A percentile compares a stretch with the other conserved stretches of the same genome.
Evolutionary conservation across 2,113 vertebrate genomes (phyloP).

Genomic region (Sarotherodon lohbergeri): DNA sequence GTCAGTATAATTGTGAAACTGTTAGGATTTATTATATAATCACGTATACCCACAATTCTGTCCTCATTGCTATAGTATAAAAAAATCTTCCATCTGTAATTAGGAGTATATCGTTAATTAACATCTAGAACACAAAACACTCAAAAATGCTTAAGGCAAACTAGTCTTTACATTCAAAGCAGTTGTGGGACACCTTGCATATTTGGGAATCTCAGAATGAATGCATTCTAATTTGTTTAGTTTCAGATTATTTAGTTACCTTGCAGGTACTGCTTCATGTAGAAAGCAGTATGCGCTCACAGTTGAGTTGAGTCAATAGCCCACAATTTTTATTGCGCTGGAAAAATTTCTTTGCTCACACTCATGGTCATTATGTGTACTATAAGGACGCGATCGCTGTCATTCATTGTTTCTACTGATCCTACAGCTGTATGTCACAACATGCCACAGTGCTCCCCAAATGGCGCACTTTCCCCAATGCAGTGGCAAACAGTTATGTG

Average conservation of each 20-base stretch:
- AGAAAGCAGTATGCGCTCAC: too few species aligned
- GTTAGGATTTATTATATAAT: not conserved
- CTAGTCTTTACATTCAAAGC: not conserved
- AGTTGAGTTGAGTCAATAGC: too few species aligned
- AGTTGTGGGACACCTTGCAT: not conserved
- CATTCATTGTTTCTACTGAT: not conserved
- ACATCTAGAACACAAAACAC: not conserved
- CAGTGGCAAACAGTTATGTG: not conserved
- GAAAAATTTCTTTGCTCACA: not conserved
- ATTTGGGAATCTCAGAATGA: not conserved
- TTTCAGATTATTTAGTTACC: not conserved
- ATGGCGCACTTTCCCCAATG: not conserved
- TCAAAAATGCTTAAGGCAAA: not conserved
- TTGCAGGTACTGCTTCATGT: not conserved
- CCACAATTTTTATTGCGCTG: not conserved
- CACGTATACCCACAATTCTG: not conserved
- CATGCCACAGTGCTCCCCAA: not conserved
- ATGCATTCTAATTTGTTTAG: not conserved
- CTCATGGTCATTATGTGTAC: not conserved
- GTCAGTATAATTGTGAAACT: not conserved
- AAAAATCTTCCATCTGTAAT: not conserved
- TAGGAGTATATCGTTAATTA: not conserved
- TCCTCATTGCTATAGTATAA: not conserved
- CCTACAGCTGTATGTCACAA: not conserved
- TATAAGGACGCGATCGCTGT: not conserved